Conservation (phyloP, 2,797 vertebrate genomes). For the Rachycentron canadum region DNA sequence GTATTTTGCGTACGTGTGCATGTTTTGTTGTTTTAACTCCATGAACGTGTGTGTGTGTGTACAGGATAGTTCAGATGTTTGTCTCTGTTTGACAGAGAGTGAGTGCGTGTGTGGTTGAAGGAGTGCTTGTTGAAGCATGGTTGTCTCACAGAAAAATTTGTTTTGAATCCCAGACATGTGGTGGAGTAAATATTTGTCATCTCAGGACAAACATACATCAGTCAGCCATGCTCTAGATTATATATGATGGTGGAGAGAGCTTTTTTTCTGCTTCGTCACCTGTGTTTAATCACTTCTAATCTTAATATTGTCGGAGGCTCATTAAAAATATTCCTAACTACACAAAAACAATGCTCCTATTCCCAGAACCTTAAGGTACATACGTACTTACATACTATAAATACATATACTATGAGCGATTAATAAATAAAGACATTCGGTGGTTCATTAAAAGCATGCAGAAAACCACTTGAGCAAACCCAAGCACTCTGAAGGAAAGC, state of each 20-base stretch:
- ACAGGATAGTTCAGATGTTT: slow-evolving; percentile 3
- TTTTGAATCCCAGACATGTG: slow-evolving; percentile 72
- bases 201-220: slow-evolving; percentile 79
- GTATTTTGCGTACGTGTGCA: background rate
- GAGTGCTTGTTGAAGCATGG: slow-evolving; percentile 60
- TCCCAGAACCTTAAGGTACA: slow-evolving; percentile 17
- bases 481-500: slow-evolving; percentile 38
- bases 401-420: slow-evolving; percentile 34
- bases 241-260: slow-evolving; percentile 48
- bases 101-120: slow-evolving; percentile 25
- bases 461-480: slow-evolving; percentile 38
- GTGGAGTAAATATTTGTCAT: slow-evolving; percentile 85
- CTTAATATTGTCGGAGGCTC: slow-evolving; percentile 43
- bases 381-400: no score
- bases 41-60: background rate
- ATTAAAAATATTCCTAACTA: slow-evolving; percentile 42
- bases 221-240: slow-evolving; percentile 67
- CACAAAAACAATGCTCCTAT: slow-evolving; percentile 17
- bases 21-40: background rate
- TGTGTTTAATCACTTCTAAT: slow-evolving; percentile 44
- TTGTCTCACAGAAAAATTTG: slow-evolving; percentile 77
- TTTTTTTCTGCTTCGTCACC: slow-evolving; percentile 29
- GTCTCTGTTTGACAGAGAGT: slow-evolving; percentile 22
- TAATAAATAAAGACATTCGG: slow-evolving; percentile 28
- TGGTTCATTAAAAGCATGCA: slow-evolving; percentile 25